Base-by-base conservation (phyloP, 2,797 vertebrate genomes). In the Eleutherodactylus coqui region DNA sequence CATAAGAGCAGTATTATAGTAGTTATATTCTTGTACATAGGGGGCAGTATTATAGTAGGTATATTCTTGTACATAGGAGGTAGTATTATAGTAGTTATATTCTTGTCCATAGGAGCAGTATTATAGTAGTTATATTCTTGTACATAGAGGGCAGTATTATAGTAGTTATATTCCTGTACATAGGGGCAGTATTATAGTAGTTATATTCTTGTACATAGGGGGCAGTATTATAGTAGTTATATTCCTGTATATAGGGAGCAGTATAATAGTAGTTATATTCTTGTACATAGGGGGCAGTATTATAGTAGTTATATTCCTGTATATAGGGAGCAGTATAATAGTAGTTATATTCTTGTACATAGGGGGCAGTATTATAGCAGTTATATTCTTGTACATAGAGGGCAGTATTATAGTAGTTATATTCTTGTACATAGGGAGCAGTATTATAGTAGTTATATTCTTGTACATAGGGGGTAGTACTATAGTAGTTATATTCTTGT, bases 81-180 rank as follows among this genome's bases (percentile, higher is more conserved):
- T 3, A 29, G 58, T 62, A 62, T 29, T 62, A 62, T 62, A 62
- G 58, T 62, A 62, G 58, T 62, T 62, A 62, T 62, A 62, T 62
- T 62, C 58, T 32, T 62, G 58, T 62, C 29, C 13, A 62, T 62
- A 62, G 58, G 58, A 4, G 58, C 27, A 62, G 58, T 62, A 62
- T 62, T 62, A 62, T 62, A 62, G 58, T 62, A 62, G 58, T 62
- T 62, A 62, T 62, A 62, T 62, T 62, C 58, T 62, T 32, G 58
- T 62, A 62, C 27, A 62, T 62, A 62, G 58, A 27, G 9, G 24
- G 58, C 27, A 62, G 58, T 62, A 62, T 62, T 62, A 62, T 62
- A 62, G 58, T 62, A 62, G 58, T 62, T 62, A 62, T 62, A 62
- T 62, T 62, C 58, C 32, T 62, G 58, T 62, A 62, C 27, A 62